phyloP scores from a whole-genome alignment of 2,888 invertebrate genomes.

The Dyspetes luteomarginatus region DNA sequence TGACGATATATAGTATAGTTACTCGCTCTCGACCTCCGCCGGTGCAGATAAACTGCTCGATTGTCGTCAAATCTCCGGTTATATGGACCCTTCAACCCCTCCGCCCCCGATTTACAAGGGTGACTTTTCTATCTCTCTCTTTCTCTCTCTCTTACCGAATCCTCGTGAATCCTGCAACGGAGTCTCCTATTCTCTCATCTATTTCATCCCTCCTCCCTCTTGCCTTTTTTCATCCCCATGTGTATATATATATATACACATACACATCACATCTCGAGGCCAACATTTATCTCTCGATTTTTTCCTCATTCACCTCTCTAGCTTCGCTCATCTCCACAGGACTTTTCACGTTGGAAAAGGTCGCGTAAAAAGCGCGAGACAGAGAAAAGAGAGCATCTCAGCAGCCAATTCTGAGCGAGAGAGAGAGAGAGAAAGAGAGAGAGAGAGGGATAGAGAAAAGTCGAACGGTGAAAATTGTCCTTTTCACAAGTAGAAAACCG shows the following conservation, averaged over 20 bases:
- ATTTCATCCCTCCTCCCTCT: slow-evolving; percentile 21
- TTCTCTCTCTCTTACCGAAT: neutral
- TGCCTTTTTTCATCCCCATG: slow-evolving; percentile 19
- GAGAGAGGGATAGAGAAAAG: slow-evolving; percentile 7
- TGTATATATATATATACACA: slow-evolving; percentile 12
- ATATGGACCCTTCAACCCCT: slow-evolving; percentile 29
- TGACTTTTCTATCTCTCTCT: neutral
- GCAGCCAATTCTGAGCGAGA: neutral
- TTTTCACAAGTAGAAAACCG: slow-evolving; percentile 54
- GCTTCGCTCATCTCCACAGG: slow-evolving; percentile 50
- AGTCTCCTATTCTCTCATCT: neutral
- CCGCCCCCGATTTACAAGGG: too few relatives aligned
- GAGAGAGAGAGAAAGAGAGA: slow-evolving; percentile 14
- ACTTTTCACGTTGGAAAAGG: slow-evolving; percentile 50
- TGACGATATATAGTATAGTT: slow-evolving; percentile 33
- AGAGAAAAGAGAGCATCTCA: slow-evolving; percentile 14
- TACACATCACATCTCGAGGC: slow-evolving; percentile 40
- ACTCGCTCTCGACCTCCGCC: slow-evolving; percentile 50
- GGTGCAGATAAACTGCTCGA: slow-evolving; percentile 66
- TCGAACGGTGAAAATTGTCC: slow-evolving; percentile 63
- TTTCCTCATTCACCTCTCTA: slow-evolving; percentile 51
- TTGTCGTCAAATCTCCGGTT: slow-evolving; percentile 65
- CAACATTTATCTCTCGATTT: slow-evolving; percentile 45
- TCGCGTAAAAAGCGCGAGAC: slow-evolving; percentile 26
- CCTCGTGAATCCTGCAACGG: neutral